Percentiles rank a stretch among this genome's conserved stretches.
These are phyloP conservation scores for Ophion ellenae DNA, from an alignment of 2,888 invertebrate genomes.

Conservation along the genomic window DNA sequence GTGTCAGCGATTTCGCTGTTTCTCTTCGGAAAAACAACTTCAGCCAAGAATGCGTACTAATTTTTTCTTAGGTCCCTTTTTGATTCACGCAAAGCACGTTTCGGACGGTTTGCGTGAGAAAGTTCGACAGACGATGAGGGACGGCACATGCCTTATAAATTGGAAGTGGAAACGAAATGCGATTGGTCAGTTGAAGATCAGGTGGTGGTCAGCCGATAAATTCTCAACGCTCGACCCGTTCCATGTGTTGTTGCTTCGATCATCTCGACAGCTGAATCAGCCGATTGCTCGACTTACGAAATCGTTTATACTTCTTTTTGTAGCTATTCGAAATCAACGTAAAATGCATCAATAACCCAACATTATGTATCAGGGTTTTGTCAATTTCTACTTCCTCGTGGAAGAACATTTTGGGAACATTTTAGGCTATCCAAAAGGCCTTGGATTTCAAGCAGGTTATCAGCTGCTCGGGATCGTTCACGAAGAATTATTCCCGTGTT, in stretches of 20 bases:
- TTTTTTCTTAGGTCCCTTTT: no score
- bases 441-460: no score
- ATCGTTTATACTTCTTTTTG: not conserved
- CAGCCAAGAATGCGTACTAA: no score
- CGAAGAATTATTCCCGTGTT: no score
- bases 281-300: not conserved
- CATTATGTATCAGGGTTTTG: no score
- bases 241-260: not conserved
- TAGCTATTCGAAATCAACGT: not conserved
- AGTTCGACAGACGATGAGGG: slow-evolving; percentile 1
- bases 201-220: slow-evolving; percentile 57
- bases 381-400: no score
- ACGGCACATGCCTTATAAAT: slow-evolving; percentile 31
- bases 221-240: slow-evolving; percentile 9
- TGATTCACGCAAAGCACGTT: no score
- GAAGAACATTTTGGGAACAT: no score
- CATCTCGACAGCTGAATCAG: not conserved
- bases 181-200: slow-evolving; percentile 55
- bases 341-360: not conserved
- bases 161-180: slow-evolving; percentile 15
- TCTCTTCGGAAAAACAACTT: no score
- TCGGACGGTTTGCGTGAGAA: not conserved
- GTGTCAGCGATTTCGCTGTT: not conserved
- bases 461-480: no score
- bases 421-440: no score